These are phyloP conservation scores for Lepidothrix coronata DNA, from an alignment of 2,113 vertebrate species.

Conservation along the genomic window DNA sequence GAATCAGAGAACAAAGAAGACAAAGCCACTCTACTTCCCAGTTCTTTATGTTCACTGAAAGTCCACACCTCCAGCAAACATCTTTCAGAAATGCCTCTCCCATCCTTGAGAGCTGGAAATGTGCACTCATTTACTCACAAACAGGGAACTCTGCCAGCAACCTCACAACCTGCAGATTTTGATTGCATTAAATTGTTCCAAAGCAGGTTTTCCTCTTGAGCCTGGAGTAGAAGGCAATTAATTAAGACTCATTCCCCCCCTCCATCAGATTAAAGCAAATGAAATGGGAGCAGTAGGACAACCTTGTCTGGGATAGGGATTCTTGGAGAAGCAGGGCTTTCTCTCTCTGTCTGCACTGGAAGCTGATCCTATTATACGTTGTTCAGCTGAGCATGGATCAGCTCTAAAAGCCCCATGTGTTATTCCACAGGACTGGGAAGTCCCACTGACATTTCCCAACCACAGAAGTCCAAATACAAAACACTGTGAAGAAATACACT, in stretches of 20 bases:
- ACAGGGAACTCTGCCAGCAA: constrained; percentile 44
- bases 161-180: constrained; percentile 51
- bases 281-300: constrained; percentile 35
- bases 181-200: constrained; percentile 59
- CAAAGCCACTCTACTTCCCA: background rate
- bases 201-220: constrained; percentile 62
- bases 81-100: background rate
- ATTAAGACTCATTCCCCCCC: constrained; percentile 53
- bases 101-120: background rate
- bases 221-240: constrained; percentile 69
- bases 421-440: background rate
- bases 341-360: background rate
- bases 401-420: background rate
- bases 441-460: background rate
- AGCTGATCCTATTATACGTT: background rate
- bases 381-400: background rate
- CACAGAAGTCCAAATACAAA: background rate
- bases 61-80: rapidly evolving
- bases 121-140: background rate
- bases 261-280: constrained; percentile 52
- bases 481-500: background rate
- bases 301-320: background rate
- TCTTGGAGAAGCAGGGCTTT: background rate
- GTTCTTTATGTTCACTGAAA: background rate
- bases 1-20: background rate